phyloP scores from a whole-genome alignment of 2,113 vertebrate genomes.

The Aramus guarauna region DNA sequence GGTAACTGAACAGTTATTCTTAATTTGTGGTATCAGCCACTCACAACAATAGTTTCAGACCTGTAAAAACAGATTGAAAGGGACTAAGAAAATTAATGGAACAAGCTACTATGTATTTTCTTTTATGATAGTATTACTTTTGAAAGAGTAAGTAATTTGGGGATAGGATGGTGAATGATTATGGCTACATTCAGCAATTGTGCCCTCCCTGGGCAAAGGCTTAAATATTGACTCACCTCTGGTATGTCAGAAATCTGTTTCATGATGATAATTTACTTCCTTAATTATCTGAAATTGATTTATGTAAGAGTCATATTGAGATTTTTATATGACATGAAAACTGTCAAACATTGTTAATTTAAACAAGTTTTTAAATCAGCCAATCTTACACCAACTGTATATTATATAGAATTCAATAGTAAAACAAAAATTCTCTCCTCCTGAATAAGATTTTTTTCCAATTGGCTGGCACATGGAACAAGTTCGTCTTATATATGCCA shows the following conservation, averaged over 20 bases:
- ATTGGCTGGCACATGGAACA: neutral
- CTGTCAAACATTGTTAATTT: neutral
- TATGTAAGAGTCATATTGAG: neutral
- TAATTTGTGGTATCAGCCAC: neutral
- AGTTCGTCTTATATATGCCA: conserved; percentile 51
- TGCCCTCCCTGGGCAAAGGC: neutral
- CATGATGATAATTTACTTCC: neutral
- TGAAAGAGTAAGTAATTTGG: neutral
- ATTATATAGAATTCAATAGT: neutral
- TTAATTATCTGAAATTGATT: neutral
- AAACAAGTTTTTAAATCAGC: neutral
- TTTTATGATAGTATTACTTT: neutral
- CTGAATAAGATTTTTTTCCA: neutral
- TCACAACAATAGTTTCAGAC: neutral
- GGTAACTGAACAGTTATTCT: neutral
- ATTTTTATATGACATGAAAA: conserved; percentile 8
- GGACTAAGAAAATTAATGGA: neutral
- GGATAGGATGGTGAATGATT: neutral
- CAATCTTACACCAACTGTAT: neutral
- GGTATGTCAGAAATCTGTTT: neutral
- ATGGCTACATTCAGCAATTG: neutral
- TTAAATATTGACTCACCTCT: neutral
- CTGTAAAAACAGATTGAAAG: neutral
- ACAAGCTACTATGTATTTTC: neutral
- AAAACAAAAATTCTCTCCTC: neutral